Percentiles rank a stretch among this genome's conserved stretches.
Conservation (phyloP, 2,797 vertebrate genomes). For the Myripristis jacobus region DNA sequence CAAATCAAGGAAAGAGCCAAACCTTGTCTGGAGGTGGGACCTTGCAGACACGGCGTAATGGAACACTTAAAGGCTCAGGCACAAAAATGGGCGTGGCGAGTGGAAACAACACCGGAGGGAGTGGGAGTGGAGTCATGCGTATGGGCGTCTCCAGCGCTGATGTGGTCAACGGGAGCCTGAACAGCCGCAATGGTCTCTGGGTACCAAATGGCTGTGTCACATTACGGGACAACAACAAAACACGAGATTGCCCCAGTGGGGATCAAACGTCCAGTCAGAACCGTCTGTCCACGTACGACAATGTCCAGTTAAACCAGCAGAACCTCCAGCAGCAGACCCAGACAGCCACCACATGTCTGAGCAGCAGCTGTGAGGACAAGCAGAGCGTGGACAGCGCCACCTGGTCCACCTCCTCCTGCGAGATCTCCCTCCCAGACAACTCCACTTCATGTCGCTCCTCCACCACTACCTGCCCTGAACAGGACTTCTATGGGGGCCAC, state of each 20-base stretch:
- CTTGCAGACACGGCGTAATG: slow-evolving; percentile 84
- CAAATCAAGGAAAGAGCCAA: slow-evolving; percentile 87
- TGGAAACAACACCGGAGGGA: slow-evolving; percentile 72
- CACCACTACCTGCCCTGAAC: slow-evolving; percentile 96
- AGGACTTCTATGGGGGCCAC: slow-evolving; percentile 90
- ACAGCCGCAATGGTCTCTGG: slow-evolving; percentile 85
- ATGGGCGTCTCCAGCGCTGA: slow-evolving; percentile 90
- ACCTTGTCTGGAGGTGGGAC: slow-evolving; percentile 80
- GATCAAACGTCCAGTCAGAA: slow-evolving; percentile 87
- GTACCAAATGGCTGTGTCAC: slow-evolving; percentile 90
- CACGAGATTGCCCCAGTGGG: slow-evolving; percentile 75
- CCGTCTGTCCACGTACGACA: slow-evolving; percentile 96
- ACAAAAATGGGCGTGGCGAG: slow-evolving; percentile 95
- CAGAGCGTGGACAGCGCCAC: slow-evolving; percentile 98
- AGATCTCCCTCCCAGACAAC: slow-evolving; percentile 96
- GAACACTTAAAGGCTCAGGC: slow-evolving; percentile 88
- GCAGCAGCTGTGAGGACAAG: slow-evolving; percentile 92
- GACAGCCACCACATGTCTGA: slow-evolving; percentile 67
- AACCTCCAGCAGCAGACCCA: slow-evolving; percentile 76
- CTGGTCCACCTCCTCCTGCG: slow-evolving; percentile 98
- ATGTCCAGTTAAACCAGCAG: slow-evolving; percentile 92
- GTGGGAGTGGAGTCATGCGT: slow-evolving; percentile 75
- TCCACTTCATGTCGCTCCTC: slow-evolving; percentile 96
- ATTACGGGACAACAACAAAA: slow-evolving; percentile 86
- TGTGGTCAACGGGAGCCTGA: slow-evolving; percentile 77